Evolutionary conservation across 2,888 invertebrate species (phyloP), one percentile per base, ranked within the genome.

Genomic region (Kuschelorhynchus macadamiae): DNA sequence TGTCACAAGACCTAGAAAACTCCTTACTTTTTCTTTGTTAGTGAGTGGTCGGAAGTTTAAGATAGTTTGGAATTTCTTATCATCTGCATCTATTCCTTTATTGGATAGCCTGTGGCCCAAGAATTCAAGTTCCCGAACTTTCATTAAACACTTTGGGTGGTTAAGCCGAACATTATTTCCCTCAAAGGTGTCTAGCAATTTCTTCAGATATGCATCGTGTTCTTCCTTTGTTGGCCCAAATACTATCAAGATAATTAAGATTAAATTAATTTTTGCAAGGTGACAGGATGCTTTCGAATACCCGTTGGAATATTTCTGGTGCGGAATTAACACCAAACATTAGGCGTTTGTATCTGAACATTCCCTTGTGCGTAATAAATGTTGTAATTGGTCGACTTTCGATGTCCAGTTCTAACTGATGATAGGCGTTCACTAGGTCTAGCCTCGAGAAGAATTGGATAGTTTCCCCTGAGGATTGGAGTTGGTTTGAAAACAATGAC

Each of bases 311-410:
- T 33, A 74, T 76, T 61, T 75, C 75, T 7, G 77, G 76, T 5
- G 78, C 76, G 4, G 78, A 81, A 18, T 78, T 78, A 0, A 81
- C 77, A 0, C 81, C 80, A 64, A 82, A 82, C 76, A 81, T 75
- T 1, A 81, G 53, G 9, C 81, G 62, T 64, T 81, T 81, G 49
- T 78, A 82, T 21, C 79, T 57, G 55, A 74, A 78, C 46, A 74
- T 21, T 1, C 74, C 72, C 60, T 69, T 71, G 36, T 73, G 68
- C 4, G 70, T 75, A 11, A 74, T 75, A 42, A 71, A 74, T 8
- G 67, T 73, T 5, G 75, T 74, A 11, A 75, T 74, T 8, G 56
- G 30, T 8, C 72, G 56, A 49, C 64, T 71, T 41, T 57, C 56
- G 14, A 18, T 46, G 2, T 69, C 61, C n/a, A 73, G 52, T 59